These are phyloP conservation scores for Ovibos moschatus DNA, from an alignment of 2,113 vertebrate genomes.

Conservation along the genomic window DNA sequence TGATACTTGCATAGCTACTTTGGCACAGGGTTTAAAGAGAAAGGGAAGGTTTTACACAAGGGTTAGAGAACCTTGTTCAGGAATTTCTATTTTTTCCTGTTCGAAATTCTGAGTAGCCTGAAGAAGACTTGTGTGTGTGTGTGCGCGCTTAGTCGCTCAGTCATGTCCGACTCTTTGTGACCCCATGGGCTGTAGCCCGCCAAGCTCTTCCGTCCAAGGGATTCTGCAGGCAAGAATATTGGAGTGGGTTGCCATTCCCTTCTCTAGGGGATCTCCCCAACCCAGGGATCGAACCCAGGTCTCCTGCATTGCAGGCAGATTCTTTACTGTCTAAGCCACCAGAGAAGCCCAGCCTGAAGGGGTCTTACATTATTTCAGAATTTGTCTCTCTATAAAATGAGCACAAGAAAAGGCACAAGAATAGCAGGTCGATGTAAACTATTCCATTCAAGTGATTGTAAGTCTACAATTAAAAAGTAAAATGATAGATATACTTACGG, in stretches of 20 bases:
- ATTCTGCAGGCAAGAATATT: not conserved
- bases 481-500: not conserved
- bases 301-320: not conserved
- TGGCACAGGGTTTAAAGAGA: not conserved
- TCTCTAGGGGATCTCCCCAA: not conserved
- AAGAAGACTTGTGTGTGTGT: not conserved
- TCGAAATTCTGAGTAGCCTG: not conserved
- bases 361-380: not conserved
- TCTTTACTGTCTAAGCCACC: not conserved
- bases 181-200: not conserved
- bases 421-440: not conserved
- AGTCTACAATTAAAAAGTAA: not conserved
- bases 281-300: not conserved
- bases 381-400: not conserved
- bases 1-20: not conserved
- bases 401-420: not conserved
- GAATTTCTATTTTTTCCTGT: not conserved
- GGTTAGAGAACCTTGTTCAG: not conserved
- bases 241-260: not conserved
- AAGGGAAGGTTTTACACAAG: not conserved
- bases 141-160: not conserved
- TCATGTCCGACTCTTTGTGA: not conserved
- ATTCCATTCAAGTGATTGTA: not conserved
- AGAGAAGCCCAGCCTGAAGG: not conserved
- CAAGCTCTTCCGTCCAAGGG: not conserved